phyloP scores from a whole-genome alignment of 2,797 vertebrate genomes.

The Champsocephalus gunnari region DNA sequence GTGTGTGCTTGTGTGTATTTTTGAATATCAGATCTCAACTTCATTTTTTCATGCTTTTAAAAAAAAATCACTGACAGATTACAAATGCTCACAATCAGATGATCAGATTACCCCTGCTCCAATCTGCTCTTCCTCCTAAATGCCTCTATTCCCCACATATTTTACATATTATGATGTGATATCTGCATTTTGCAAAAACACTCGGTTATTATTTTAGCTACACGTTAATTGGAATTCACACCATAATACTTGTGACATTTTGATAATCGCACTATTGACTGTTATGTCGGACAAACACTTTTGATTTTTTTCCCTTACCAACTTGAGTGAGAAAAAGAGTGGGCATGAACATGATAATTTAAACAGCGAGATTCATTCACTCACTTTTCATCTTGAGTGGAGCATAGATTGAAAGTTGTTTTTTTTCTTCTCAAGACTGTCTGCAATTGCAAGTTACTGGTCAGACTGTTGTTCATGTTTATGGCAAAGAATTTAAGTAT shows the following conservation, averaged over 20 bases:
- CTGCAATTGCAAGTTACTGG: slow-evolving; percentile 14
- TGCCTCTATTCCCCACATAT: slow-evolving; percentile 10
- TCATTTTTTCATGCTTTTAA: slow-evolving; percentile 23
- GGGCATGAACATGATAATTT: slow-evolving; percentile 85
- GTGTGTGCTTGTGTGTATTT: neutral
- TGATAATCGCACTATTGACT: slow-evolving; percentile 85
- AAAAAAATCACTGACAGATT: slow-evolving; percentile 56
- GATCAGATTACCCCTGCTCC: slow-evolving; percentile 38
- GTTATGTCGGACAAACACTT: slow-evolving; percentile 85
- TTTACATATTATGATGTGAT: slow-evolving; percentile 41
- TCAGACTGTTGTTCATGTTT: slow-evolving; percentile 32
- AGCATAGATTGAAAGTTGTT: slow-evolving; percentile 70
- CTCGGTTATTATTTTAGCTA: slow-evolving; percentile 72
- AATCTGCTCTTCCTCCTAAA: slow-evolving; percentile 21
- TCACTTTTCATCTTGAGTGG: slow-evolving; percentile 77
- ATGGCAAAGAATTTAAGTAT: neutral
- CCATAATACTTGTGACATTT: slow-evolving; percentile 84
- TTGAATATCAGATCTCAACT: neutral
- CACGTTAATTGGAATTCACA: slow-evolving; percentile 84
- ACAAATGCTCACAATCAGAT: slow-evolving; percentile 43
- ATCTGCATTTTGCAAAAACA: slow-evolving; percentile 48
- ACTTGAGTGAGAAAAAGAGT: slow-evolving; percentile 86
- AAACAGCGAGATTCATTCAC: slow-evolving; percentile 85
- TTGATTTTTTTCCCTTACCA: slow-evolving; percentile 69
- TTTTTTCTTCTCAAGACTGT: slow-evolving; percentile 26